Percentiles rank a stretch among this genome's conserved stretches.
These are phyloP conservation scores for Pristionchus fissidentatus DNA, from an alignment of 2,888 invertebrate species.

Conservation along the genomic window DNA sequence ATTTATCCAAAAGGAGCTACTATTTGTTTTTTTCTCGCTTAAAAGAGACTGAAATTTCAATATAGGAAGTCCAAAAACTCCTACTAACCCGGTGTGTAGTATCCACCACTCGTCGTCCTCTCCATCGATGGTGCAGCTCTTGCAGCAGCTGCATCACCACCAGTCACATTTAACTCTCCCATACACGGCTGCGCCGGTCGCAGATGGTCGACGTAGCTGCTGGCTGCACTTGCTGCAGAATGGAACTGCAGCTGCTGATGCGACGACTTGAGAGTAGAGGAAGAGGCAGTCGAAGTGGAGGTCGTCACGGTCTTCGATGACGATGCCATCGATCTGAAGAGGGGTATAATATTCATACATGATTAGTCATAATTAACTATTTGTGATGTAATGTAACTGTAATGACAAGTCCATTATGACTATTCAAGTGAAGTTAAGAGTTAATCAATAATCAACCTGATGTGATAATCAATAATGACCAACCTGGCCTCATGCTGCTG, in stretches of 20 bases:
- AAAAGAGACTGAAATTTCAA: too few relatives aligned
- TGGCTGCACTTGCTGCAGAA: not conserved
- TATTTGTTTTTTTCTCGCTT: too few relatives aligned
- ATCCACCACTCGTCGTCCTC: not conserved
- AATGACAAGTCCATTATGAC: too few relatives aligned
- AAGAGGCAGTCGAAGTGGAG: not conserved
- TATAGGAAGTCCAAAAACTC: too few relatives aligned
- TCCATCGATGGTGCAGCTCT: not conserved
- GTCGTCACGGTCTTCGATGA: conserved; percentile 5
- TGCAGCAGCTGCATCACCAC: not conserved
- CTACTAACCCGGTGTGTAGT: not conserved
- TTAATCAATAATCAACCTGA: too few relatives aligned
- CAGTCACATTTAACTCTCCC: not conserved
- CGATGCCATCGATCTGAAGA: conserved; percentile 13
- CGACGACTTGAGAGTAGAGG: not conserved
- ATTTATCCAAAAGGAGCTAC: too few relatives aligned
- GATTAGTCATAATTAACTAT: too few relatives aligned
- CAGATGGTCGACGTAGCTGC: conserved; percentile 21
- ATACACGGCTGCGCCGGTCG: not conserved
- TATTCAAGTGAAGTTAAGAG: too few relatives aligned
- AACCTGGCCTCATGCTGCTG: conserved; percentile 12
- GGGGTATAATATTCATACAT: not conserved
- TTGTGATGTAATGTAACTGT: too few relatives aligned
- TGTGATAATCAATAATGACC: not conserved
- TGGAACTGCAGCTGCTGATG: too few relatives aligned